A percentile compares a stretch with the other conserved stretches of the same genome.
These are phyloP conservation scores for Dicerorhinus sumatrensis DNA, from an alignment of 2,113 vertebrate species.

Conservation along the genomic window DNA sequence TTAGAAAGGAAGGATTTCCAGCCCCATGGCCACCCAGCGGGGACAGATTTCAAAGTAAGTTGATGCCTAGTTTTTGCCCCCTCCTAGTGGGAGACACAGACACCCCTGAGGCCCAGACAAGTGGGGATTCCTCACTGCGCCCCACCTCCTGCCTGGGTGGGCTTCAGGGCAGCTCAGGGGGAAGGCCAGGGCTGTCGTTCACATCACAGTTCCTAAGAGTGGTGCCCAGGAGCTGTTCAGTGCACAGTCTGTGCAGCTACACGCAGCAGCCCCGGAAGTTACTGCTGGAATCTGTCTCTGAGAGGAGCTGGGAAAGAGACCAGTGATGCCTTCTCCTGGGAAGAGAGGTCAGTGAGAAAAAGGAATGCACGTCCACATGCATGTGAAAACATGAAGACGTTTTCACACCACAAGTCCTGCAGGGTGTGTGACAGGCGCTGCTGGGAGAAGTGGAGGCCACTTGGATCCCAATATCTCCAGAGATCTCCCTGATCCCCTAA, in stretches of 20 bases:
- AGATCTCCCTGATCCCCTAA: not conserved
- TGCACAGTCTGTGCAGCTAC: too few relatives aligned
- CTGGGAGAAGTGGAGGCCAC: not conserved
- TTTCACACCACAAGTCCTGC: not conserved
- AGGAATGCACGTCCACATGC: not conserved
- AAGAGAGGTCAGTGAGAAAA: not conserved
- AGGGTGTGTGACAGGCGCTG: not conserved
- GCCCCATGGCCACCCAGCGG: not conserved
- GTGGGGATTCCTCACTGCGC: not conserved
- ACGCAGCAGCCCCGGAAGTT: accelerated
- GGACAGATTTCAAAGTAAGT: not conserved
- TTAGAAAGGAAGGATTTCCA: not conserved
- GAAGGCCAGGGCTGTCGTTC: not conserved
- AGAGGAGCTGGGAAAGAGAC: not conserved
- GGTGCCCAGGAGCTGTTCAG: not conserved
- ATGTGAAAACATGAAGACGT: too few relatives aligned
- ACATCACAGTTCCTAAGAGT: too few relatives aligned
- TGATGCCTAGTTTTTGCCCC: not conserved
- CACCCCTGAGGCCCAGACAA: not conserved
- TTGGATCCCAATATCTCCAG: not conserved
- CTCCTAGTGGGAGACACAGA: not conserved
- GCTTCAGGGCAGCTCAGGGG: not conserved
- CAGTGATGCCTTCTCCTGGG: not conserved
- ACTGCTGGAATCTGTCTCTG: not conserved
- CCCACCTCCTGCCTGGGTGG: not conserved